Conservation (phyloP, 2,797 vertebrate genomes). For the Arrhamphus sclerolepis region DNA sequence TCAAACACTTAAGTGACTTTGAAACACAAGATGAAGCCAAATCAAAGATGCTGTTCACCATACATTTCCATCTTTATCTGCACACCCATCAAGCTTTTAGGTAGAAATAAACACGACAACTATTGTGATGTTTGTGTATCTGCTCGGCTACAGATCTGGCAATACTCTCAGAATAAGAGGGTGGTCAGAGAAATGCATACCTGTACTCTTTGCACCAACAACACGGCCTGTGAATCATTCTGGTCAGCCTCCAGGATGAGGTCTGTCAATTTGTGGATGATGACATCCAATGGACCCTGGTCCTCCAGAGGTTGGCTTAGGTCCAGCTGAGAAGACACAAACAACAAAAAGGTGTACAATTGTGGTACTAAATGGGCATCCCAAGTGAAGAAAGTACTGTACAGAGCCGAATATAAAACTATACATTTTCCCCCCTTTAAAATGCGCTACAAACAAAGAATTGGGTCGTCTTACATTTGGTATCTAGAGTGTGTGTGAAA, state of each 20-base stretch:
- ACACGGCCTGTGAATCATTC: slow-evolving; percentile 92
- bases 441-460: no score
- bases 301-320: slow-evolving; percentile 93
- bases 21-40: no score
- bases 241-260: slow-evolving; percentile 97
- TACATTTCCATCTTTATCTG: no score
- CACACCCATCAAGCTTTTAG: no score
- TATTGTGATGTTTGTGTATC: background rate
- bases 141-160: background rate
- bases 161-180: background rate
- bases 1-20: no score
- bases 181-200: slow-evolving; percentile 63
- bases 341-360: slow-evolving; percentile 34
- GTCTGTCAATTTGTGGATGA: slow-evolving; percentile 98
- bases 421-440: no score
- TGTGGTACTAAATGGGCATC: background rate
- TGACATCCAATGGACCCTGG: slow-evolving; percentile 95
- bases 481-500: no score
- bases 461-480: no score
- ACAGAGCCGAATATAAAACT: no score
- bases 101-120: no score
- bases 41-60: no score
- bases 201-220: slow-evolving; percentile 95
- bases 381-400: background rate
- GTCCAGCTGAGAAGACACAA: slow-evolving; percentile 86